phyloP scores from a whole-genome alignment of 92 coral and sea anemone species.

The Porites rus region DNA sequence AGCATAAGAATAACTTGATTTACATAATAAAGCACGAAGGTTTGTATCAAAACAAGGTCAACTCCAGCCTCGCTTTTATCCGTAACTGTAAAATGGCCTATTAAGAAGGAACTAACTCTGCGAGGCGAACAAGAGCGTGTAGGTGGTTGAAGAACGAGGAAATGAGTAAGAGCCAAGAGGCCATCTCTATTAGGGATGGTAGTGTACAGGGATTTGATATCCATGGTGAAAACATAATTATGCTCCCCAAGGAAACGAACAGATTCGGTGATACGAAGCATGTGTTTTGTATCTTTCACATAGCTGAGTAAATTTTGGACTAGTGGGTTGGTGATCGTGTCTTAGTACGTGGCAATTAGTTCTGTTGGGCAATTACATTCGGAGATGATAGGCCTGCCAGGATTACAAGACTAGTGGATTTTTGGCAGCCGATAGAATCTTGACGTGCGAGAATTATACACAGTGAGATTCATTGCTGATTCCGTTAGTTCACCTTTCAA shows the following conservation, averaged over 20 bases:
- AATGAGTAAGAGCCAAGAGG: not conserved
- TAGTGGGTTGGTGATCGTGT: not conserved
- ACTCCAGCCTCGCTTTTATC: too few species aligned
- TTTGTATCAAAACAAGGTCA: too few species aligned
- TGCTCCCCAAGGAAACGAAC: not conserved
- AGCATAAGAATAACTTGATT: too few species aligned
- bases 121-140: slow-evolving; percentile 15
- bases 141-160: not conserved
- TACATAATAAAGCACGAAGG: too few species aligned
- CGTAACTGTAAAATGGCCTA: not conserved
- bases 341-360: slow-evolving; percentile 13
- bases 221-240: slow-evolving; percentile 2
- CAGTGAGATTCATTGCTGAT: slow-evolving; percentile 39
- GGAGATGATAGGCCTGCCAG: slow-evolving; percentile 57
- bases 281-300: not conserved
- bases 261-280: not conserved
- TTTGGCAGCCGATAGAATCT: slow-evolving; percentile 33
- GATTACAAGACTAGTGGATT: slow-evolving; percentile 34
- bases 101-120: slow-evolving; percentile 15
- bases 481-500: slow-evolving; percentile 37
- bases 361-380: slow-evolving; percentile 55
- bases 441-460: not conserved
- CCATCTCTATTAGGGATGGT: not conserved
- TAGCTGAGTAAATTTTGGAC: not conserved
- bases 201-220: not conserved